A percentile compares a stretch with the other conserved stretches of the same genome.
Conservation (phyloP, 35 echinoderm and acorn worm genomes). For the Apostichopus japonicus region DNA sequence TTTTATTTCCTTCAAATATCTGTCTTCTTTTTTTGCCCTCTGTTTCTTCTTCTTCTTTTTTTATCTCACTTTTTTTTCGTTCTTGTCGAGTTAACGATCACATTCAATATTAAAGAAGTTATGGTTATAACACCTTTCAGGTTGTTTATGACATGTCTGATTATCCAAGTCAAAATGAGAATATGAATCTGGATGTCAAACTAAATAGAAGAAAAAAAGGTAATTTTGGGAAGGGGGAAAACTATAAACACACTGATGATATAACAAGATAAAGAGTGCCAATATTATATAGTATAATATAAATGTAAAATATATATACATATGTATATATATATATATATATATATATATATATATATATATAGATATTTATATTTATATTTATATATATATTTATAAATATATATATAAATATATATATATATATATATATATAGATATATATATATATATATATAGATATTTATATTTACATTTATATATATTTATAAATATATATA, state of each 20-base stretch:
- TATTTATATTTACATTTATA: no score
- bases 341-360: no score
- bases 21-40: background rate
- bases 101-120: conserved; percentile 39
- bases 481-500: no score
- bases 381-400: no score
- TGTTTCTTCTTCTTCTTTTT: background rate
- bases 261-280: no score
- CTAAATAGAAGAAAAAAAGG: background rate
- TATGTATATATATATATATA: no score
- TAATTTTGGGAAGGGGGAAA: background rate
- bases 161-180: background rate
- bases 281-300: background rate
- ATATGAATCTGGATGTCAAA: background rate
- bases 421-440: no score
- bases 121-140: conserved; percentile 25
- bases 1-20: background rate
- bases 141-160: background rate
- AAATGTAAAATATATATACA: background rate
- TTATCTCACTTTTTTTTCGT: background rate
- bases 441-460: no score
- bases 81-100: conserved; percentile 2
- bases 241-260: background rate
- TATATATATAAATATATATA: no score
- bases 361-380: no score